phyloP scores from a whole-genome alignment of 2,113 vertebrate species.

The Gila orcuttii region DNA sequence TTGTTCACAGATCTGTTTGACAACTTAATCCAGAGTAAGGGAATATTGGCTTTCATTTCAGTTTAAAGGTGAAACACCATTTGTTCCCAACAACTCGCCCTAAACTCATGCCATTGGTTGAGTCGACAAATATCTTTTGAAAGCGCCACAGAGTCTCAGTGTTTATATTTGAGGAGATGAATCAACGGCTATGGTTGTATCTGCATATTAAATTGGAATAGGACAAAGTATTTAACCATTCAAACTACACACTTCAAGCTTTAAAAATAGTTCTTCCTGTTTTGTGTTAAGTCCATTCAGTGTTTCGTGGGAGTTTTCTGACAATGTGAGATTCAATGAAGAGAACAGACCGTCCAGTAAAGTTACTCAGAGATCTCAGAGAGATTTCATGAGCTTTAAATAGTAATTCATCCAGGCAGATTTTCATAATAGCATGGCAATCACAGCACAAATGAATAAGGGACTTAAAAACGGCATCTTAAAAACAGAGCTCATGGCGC shows the following conservation, averaged over 20 bases:
- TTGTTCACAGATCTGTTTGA: constrained; percentile 54
- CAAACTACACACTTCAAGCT: constrained; percentile 28
- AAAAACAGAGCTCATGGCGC: background rate
- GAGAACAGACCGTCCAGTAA: constrained; percentile 20
- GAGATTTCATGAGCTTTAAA: constrained; percentile 21
- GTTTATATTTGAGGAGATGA: constrained; percentile 8
- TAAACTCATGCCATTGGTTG: background rate
- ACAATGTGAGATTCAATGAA: constrained; percentile 5
- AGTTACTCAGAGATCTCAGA: background rate
- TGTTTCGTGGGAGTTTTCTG: constrained; percentile 32
- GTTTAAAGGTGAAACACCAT: constrained; percentile 5
- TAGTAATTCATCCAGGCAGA: constrained; percentile 9
- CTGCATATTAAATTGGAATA: constrained; percentile 6
- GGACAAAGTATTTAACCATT: background rate
- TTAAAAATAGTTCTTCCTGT: constrained; percentile 26
- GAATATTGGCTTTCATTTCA: constrained; percentile 21
- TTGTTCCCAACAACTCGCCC: background rate
- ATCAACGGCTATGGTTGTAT: constrained; percentile 4
- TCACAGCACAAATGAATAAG: background rate
- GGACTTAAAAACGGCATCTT: background rate
- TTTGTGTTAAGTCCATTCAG: constrained; percentile 28
- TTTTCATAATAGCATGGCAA: constrained; percentile 29
- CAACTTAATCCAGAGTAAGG: constrained; percentile 42
- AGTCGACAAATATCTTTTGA: background rate
- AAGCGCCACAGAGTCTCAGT: background rate